phyloP scores from a whole-genome alignment of 2,113 vertebrate genomes.

The Myodes glareolus region DNA sequence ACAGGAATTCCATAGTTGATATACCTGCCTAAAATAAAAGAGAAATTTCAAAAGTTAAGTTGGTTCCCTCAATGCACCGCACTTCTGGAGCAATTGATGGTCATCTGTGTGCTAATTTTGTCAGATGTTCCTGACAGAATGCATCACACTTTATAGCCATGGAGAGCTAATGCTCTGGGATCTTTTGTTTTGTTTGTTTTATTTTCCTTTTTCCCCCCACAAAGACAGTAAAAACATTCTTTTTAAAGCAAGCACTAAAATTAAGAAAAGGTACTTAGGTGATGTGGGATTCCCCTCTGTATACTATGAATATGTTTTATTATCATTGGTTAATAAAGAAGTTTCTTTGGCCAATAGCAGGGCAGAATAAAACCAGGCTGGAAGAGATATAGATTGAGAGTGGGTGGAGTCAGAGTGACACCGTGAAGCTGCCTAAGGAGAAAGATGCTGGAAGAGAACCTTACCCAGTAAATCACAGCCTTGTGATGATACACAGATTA shows the following conservation, averaged over 20 bases:
- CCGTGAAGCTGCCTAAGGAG: too few relatives aligned
- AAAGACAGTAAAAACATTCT: neutral
- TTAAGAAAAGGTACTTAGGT: neutral
- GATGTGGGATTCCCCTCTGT: too few relatives aligned
- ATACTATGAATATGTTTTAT: too few relatives aligned
- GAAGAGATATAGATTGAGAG: too few relatives aligned
- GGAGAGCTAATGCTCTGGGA: neutral
- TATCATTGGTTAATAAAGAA: too few relatives aligned
- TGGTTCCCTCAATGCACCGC: neutral
- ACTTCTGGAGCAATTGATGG: neutral
- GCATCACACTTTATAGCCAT: neutral
- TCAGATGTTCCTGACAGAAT: neutral
- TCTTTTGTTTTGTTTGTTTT: neutral
- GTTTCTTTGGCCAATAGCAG: too few relatives aligned
- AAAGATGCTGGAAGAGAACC: too few relatives aligned
- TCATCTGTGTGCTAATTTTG: neutral
- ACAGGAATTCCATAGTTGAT: fast-evolving
- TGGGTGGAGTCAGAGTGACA: too few relatives aligned
- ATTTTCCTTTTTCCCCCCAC: too few relatives aligned
- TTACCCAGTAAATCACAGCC: too few relatives aligned
- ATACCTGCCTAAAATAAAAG: neutral
- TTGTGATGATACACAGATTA: too few relatives aligned
- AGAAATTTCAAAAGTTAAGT: neutral
- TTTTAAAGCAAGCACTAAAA: neutral
- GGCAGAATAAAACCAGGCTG: too few relatives aligned